Percentiles rank a stretch among this genome's conserved stretches.
Conservation (phyloP, 1,140 invertebrate species). For the Saccostrea cuccullata region DNA sequence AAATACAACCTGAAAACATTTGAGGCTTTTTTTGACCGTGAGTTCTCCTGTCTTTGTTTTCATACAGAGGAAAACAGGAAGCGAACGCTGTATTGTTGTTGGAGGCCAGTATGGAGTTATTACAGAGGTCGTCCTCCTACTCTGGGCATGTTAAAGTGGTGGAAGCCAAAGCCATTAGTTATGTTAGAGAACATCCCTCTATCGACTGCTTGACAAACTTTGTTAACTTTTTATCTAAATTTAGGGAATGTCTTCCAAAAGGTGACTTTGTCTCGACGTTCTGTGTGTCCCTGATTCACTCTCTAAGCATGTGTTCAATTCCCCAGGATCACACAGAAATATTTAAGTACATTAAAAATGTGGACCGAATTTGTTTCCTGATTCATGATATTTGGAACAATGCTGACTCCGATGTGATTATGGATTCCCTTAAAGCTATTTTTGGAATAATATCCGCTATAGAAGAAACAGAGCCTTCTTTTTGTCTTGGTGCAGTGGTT, state of each 20-base stretch:
- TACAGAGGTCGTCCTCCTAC: constrained; percentile 57
- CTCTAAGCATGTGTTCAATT: constrained; percentile 59
- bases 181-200: constrained; percentile 64
- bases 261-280: constrained; percentile 65
- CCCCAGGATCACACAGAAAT: constrained; percentile 58
- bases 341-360: constrained; percentile 63
- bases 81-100: constrained; percentile 62
- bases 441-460: constrained; percentile 68
- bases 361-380: constrained; percentile 62
- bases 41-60: constrained; percentile 63
- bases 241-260: constrained; percentile 70
- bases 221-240: constrained; percentile 65
- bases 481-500: constrained; percentile 69
- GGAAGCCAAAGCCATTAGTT: constrained; percentile 65
- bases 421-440: constrained; percentile 66
- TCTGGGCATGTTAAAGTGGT: constrained; percentile 64
- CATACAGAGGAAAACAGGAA: constrained; percentile 59
- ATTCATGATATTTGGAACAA: constrained; percentile 68
- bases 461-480: constrained; percentile 62
- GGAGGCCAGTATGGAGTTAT: constrained; percentile 59
- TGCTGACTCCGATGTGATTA: constrained; percentile 53
- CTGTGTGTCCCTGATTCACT: constrained; percentile 64
- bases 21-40: constrained; percentile 69
- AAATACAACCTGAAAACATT: constrained; percentile 65
- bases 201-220: constrained; percentile 64